Percentiles rank a stretch among this genome's conserved stretches.
phyloP scores from a whole-genome alignment of 2,797 vertebrate genomes.

The Pitangus sulphuratus region DNA sequence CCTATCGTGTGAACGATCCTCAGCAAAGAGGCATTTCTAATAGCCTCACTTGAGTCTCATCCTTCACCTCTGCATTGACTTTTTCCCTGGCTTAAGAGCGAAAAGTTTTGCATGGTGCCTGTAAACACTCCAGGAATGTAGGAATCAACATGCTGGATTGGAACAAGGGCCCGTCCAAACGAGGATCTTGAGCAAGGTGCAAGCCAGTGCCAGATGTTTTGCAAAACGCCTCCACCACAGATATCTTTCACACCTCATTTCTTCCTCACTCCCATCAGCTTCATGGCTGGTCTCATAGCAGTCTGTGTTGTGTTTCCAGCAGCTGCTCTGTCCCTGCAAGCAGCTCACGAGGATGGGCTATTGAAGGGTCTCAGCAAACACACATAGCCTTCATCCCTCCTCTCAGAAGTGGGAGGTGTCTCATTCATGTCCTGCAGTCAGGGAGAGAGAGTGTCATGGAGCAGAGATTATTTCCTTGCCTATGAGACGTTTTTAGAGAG shows the following conservation, averaged over 20 bases:
- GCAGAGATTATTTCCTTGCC: neutral
- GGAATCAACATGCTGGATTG: neutral
- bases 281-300: neutral
- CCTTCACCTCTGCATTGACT: neutral
- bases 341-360: rapidly evolving
- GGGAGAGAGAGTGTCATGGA: neutral
- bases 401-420: neutral
- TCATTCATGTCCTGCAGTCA: neutral
- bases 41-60: rapidly evolving
- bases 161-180: neutral
- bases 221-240: neutral
- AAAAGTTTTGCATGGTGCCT: neutral
- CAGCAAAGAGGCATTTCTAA: neutral
- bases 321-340: neutral
- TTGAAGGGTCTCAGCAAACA: neutral
- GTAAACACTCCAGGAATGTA: neutral
- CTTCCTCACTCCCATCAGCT: neutral
- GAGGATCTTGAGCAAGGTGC: neutral
- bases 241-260: constrained; percentile 28
- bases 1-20: neutral
- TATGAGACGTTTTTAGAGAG: neutral
- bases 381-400: rapidly evolving
- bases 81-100: neutral
- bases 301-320: neutral
- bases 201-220: neutral